These are phyloP conservation scores for Syncerus caffer DNA, from an alignment of 2,797 vertebrate genomes.

Conservation along the genomic window DNA sequence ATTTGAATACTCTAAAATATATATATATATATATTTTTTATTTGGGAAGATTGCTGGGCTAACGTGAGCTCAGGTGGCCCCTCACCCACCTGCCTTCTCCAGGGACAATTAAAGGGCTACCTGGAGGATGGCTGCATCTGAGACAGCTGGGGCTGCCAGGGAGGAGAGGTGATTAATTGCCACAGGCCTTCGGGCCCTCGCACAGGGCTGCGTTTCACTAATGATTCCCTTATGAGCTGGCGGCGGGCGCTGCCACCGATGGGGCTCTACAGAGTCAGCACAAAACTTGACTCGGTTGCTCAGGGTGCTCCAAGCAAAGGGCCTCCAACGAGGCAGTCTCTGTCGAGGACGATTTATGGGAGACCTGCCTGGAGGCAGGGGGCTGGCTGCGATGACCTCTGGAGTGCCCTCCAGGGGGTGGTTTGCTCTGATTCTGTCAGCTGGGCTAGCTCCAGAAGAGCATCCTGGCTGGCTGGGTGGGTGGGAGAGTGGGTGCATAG, in stretches of 20 bases:
- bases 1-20: slow-evolving; percentile 74
- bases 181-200: slow-evolving; percentile 58
- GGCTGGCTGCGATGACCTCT: neutral
- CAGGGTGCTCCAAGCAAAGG: slow-evolving; percentile 40
- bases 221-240: slow-evolving; percentile 69
- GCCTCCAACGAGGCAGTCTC: slow-evolving; percentile 32
- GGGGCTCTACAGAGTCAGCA: slow-evolving; percentile 52
- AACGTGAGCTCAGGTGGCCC: slow-evolving; percentile 42
- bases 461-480: neutral
- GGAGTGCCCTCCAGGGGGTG: neutral
- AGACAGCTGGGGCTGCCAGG: slow-evolving; percentile 43
- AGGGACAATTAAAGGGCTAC: slow-evolving; percentile 67
- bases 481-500: neutral
- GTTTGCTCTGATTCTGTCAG: slow-evolving; percentile 58
- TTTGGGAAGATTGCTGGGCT: slow-evolving; percentile 59
- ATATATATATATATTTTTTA: neutral
- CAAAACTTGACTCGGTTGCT: slow-evolving; percentile 59
- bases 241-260: accelerated
- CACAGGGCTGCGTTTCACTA: slow-evolving; percentile 23
- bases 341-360: slow-evolving; percentile 44
- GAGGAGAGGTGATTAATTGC: slow-evolving; percentile 66
- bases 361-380: slow-evolving; percentile 64
- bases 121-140: slow-evolving; percentile 47
- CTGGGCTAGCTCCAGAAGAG: neutral
- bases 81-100: slow-evolving; percentile 58